Conservation (phyloP, 53 echinoderm and acorn worm genomes). For the Echinarachnius parma region DNA sequence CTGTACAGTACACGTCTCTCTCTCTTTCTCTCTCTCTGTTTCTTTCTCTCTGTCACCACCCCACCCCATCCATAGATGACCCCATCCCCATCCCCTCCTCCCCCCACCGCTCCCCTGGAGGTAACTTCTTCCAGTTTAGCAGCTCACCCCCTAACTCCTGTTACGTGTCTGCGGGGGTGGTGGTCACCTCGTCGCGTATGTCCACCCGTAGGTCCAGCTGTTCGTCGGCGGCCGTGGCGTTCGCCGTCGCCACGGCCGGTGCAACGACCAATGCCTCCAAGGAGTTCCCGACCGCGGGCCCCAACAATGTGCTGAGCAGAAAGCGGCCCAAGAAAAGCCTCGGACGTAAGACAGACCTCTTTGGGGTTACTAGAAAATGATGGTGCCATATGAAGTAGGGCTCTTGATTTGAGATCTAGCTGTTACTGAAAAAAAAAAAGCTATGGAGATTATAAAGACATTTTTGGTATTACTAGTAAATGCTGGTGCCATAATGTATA, state of each 20-base stretch:
- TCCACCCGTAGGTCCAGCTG: constrained; percentile 96
- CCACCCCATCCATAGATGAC: constrained; percentile 36
- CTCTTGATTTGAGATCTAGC: too few relatives aligned
- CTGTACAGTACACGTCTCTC: neutral
- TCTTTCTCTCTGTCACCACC: constrained; percentile 15
- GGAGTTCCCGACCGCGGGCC: constrained; percentile 52
- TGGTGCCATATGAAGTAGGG: too few relatives aligned
- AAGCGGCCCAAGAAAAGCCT: constrained; percentile 56
- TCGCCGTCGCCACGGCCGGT: constrained; percentile 92
- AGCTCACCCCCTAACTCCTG: constrained; percentile 65
- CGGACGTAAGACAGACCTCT: constrained; percentile 61
- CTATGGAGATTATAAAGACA: too few relatives aligned
- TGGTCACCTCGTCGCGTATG: constrained; percentile 96
- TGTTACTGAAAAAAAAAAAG: too few relatives aligned
- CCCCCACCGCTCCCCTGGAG: constrained; percentile 60
- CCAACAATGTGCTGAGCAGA: constrained; percentile 54
- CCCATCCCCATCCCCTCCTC: constrained; percentile 56
- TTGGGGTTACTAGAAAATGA: too few relatives aligned
- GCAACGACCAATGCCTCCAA: constrained; percentile 79
- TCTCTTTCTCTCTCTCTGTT: neutral
- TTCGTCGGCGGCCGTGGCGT: constrained; percentile 80
- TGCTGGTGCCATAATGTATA: too few relatives aligned
- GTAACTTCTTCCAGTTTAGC: constrained; percentile 86
- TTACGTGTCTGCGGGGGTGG: constrained; percentile 84
- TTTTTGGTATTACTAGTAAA: too few relatives aligned